Conservation (phyloP, 2,888 invertebrate species). For the Drosophila rubida region DNA sequence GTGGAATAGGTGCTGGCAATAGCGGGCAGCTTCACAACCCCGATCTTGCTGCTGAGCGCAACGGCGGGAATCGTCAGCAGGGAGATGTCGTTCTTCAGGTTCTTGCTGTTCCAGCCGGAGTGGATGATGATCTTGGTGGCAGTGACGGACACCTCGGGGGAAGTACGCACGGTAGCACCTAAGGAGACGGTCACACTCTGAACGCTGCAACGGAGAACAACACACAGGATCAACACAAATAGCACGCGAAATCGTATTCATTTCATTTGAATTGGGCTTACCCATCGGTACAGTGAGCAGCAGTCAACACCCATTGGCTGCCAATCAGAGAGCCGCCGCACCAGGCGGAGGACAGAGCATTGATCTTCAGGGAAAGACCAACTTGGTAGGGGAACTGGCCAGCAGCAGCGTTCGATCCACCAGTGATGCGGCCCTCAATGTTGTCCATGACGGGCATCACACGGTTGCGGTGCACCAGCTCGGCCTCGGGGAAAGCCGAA, state of each 20-base stretch:
- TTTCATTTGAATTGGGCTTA: conserved; percentile 49
- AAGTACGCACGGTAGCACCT: conserved; percentile 74
- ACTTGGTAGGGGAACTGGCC: conserved; percentile 75
- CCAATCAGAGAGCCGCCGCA: conserved; percentile 73
- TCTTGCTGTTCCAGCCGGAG: conserved; percentile 65
- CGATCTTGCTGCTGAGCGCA: conserved; percentile 20
- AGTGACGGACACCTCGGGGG: conserved; percentile 45
- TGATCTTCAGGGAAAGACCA: conserved; percentile 57
- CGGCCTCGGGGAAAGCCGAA: conserved; percentile 58
- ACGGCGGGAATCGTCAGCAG: conserved; percentile 61
- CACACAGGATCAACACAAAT: no score
- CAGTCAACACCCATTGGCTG: conserved; percentile 61
- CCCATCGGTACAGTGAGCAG: conserved; percentile 75
- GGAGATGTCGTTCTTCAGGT: conserved; percentile 70
- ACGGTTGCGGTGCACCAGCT: conserved; percentile 42
- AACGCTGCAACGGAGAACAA: conserved; percentile 41
- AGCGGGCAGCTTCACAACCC: conserved; percentile 36
- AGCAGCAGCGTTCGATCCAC: conserved; percentile 47
- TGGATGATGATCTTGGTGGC: conserved; percentile 79
- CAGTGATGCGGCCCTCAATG: conserved; percentile 66
- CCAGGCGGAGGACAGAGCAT: conserved; percentile 49
- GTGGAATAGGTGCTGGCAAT: conserved; percentile 46
- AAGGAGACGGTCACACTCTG: conserved; percentile 63
- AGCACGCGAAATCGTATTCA: no score
- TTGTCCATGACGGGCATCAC: conserved; percentile 60